Conservation (phyloP, 2,113 vertebrate genomes). For the Ceyx cyanopectus region DNA sequence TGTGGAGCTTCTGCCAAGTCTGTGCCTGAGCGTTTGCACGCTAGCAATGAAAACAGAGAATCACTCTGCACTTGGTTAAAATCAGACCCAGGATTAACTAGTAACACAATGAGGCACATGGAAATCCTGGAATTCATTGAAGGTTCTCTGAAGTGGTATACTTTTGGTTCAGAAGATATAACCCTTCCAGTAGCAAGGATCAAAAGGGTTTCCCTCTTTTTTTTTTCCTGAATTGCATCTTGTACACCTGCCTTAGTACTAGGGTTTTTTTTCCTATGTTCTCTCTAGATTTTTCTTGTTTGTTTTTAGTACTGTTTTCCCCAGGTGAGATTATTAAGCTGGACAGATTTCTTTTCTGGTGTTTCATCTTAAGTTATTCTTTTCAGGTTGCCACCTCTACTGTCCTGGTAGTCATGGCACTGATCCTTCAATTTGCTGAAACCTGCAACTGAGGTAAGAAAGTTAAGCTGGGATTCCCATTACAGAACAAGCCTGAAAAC, state of each 20-base stretch:
- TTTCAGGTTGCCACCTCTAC: neutral
- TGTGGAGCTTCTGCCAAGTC: neutral
- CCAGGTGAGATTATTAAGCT: neutral
- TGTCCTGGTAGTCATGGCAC: neutral
- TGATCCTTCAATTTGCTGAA: neutral
- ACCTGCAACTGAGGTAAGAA: neutral
- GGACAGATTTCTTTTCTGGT: neutral
- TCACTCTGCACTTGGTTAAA: neutral
- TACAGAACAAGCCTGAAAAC: neutral
- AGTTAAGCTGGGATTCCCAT: neutral
- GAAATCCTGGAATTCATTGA: neutral
- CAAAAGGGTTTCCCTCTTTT: neutral
- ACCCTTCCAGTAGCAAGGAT: neutral
- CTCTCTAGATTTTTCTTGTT: neutral
- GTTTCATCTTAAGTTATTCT: neutral
- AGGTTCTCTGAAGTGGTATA: neutral
- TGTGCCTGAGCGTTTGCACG: neutral
- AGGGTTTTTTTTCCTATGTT: rapidly evolving
- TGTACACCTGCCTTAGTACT: neutral
- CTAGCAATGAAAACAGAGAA: neutral
- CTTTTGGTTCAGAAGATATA: neutral
- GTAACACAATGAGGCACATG: neutral
- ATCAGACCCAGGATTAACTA: neutral
- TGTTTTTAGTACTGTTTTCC: neutral
- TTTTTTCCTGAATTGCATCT: neutral